Evolutionary conservation across 2,113 vertebrate species (phyloP), one percentile per base, ranked within the genome.

Genomic region (Oryzias melastigma): DNA sequence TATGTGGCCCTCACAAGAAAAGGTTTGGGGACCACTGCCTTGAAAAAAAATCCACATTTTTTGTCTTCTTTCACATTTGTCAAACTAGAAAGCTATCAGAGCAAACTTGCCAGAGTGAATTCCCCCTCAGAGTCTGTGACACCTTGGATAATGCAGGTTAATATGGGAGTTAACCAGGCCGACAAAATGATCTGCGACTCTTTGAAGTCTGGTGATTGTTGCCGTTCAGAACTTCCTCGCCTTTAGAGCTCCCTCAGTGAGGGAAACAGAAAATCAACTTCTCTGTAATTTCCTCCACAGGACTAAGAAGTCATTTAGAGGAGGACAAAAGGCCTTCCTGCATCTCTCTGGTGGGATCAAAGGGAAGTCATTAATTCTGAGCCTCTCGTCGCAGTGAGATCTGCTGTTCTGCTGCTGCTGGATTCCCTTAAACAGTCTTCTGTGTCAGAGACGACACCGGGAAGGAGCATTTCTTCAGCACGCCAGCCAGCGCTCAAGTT

Each of bases 361-460:
- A 90, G 81, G 62, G 41, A 50, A 71, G 80, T 65, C 73, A 60
- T 86, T 84, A 68, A 81, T 72, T 75, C 52, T 27, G 56, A 71
- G 70, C 55, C 56, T 74, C 56, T 56, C 47, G 49, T 82, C 62
- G 71, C 62, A 55, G 60, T 66, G 70, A 70, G 71, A 82, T 82
- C 62, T 59, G 58, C 22, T 49, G 52, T 82, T 75, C 80, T 78
- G 79, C 77, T 73, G 70, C 22, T 7, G 64, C 55, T 70, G 50
- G 58, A 72, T 81, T 87, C 82, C 69, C 51, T 86, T 74, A 68
- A 86, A 84, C 66, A 63, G 79, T 65, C 66, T 78, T 79, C 47
- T 57, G 67, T 76, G 71, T 82, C 71, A 73, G 59, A 87, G 65
- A 80, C 68, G 76, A 47, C 61, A 65, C 68, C 65, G 71, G 78